A percentile compares a stretch with the other conserved stretches of the same genome.
Evolutionary conservation across 2,888 invertebrate genomes (phyloP).

Genomic region (Protodeltote pygarga): DNA sequence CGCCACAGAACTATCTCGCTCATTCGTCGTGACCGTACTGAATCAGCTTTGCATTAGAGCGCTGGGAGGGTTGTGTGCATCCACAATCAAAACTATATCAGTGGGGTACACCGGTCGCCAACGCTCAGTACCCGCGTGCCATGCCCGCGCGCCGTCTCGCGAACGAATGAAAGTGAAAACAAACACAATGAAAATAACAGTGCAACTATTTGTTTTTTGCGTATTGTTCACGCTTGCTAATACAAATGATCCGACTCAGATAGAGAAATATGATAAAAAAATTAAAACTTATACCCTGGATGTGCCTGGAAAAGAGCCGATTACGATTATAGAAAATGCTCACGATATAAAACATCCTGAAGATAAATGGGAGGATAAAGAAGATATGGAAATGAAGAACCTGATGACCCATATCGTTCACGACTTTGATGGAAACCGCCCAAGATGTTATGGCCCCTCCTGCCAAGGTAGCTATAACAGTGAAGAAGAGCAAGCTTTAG

Average conservation of each 20-base stretch:
- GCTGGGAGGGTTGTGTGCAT: conserved; percentile 82
- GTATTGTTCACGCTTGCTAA: conserved; percentile 64
- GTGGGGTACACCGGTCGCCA: conserved; percentile 63
- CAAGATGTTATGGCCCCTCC: conserved; percentile 81
- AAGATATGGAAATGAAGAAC: conserved; percentile 73
- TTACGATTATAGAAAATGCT: conserved; percentile 86
- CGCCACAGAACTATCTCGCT: conserved; percentile 82
- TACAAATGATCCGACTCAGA: conserved; percentile 67
- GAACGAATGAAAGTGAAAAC: conserved; percentile 79
- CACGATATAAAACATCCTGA: conserved; percentile 45
- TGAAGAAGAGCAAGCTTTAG: conserved; percentile 81
- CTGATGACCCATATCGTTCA: conserved; percentile 79
- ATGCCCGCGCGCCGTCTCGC: conserved; percentile 72
- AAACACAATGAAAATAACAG: conserved; percentile 76
- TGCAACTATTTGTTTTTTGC: conserved; percentile 69
- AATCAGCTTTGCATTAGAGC: conserved; percentile 81
- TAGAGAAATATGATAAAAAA: conserved; percentile 71
- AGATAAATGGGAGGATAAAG: conserved; percentile 62
- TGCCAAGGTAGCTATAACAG: conserved; percentile 73
- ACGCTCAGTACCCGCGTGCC: conserved; percentile 79
- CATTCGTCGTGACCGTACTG: conserved; percentile 83
- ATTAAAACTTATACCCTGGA: conserved; percentile 85
- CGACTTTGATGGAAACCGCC: conserved; percentile 68
- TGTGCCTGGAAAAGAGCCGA: conserved; percentile 86
- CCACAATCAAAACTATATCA: conserved; percentile 85